These are phyloP conservation scores for Tanypteryx hageni DNA, from an alignment of 2,888 invertebrate genomes.

Conservation along the genomic window DNA sequence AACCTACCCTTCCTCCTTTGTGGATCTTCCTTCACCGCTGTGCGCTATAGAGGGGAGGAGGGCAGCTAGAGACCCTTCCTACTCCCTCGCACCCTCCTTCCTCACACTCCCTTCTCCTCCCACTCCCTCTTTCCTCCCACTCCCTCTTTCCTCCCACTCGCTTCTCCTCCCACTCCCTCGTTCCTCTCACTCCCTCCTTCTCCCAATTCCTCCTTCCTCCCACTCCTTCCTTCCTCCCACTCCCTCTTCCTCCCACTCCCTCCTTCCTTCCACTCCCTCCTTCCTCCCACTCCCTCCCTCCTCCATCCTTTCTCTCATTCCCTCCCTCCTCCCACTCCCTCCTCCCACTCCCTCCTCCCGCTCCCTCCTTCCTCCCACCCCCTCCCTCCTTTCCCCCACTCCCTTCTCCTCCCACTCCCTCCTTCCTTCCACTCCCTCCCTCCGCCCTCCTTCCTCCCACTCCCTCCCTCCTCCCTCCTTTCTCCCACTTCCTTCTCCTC, in stretches of 20 bases:
- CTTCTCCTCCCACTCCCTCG: conserved; percentile 41
- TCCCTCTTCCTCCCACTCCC: conserved; percentile 39
- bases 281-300: too few relatives aligned
- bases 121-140: conserved; percentile 48
- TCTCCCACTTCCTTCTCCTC: too few relatives aligned
- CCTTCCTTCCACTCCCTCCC: conserved; percentile 45
- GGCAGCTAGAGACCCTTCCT: not conserved
- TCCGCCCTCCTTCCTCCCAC: conserved; percentile 44
- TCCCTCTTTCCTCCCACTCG: conserved; percentile 47
- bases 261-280: conserved; percentile 46
- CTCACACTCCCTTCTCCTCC: conserved; percentile 30
- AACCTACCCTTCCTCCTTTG: conserved; percentile 18
- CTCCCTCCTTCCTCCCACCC: conserved; percentile 42
- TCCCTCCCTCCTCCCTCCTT: conserved; percentile 48
- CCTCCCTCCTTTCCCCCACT: conserved; percentile 43
- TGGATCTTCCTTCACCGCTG: conserved; percentile 9
- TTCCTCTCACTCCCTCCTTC: too few relatives aligned
- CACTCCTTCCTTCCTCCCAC: conserved; percentile 28
- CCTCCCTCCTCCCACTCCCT: conserved; percentile 46
- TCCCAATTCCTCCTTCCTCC: conserved; percentile 62
- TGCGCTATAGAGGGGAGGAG: not conserved
- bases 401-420: conserved; percentile 43
- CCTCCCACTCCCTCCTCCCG: conserved; percentile 51
- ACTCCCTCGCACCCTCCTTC: conserved; percentile 49
- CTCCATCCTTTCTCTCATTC: conserved; percentile 35